Percentiles rank a stretch among this genome's conserved stretches.
These are phyloP conservation scores for Ondatra zibethicus DNA, from an alignment of 2,113 vertebrate genomes.

Conservation along the genomic window DNA sequence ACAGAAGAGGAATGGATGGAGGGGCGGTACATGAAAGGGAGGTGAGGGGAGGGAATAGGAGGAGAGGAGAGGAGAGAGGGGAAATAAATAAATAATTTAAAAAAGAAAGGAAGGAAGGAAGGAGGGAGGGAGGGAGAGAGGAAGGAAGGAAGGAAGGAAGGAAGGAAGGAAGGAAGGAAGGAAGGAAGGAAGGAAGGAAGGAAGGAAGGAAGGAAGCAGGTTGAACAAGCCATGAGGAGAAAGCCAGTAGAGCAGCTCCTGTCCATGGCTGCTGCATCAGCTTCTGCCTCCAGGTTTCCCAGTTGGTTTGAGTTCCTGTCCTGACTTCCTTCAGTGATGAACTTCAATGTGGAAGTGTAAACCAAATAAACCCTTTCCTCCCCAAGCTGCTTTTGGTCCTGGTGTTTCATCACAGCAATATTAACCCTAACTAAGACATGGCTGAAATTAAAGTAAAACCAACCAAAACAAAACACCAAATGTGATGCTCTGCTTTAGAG, in stretches of 20 bases:
- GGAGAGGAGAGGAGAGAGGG: background rate
- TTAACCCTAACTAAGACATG: background rate
- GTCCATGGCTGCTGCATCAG: background rate
- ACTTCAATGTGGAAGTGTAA: background rate
- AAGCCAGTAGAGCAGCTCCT: too few species aligned
- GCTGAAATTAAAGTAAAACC: background rate
- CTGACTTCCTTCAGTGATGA: background rate
- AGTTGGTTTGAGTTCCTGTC: background rate
- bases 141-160: too few species aligned
- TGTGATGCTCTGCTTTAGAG: background rate
- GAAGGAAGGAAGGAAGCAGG: background rate
- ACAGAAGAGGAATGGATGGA: background rate
- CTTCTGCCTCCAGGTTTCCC: background rate
- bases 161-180: too few species aligned
- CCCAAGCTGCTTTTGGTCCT: background rate
- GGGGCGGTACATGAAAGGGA: background rate
- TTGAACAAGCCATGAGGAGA: background rate
- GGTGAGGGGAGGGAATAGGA: background rate
- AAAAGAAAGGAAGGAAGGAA: background rate
- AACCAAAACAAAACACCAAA: background rate
- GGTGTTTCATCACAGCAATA: background rate
- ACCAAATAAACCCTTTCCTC: background rate
- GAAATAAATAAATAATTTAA: background rate
- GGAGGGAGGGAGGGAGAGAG: rapidly evolving
- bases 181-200: too few species aligned